These are phyloP conservation scores for Therioaphis trifolii DNA, from an alignment of 2,888 invertebrate species.

Conservation along the genomic window DNA sequence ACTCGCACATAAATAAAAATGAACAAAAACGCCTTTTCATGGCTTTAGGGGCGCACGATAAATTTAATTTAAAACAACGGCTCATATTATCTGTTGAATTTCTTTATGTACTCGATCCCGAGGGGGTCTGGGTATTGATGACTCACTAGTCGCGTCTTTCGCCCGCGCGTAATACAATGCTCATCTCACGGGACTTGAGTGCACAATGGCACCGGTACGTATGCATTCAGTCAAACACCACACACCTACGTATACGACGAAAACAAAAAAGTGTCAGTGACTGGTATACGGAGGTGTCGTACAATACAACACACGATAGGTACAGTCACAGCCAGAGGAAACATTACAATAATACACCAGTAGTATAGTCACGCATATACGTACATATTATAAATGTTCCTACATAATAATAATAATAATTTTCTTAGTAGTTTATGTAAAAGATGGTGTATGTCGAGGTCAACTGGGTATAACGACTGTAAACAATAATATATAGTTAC, in stretches of 20 bases:
- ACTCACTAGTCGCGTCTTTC: too few species aligned
- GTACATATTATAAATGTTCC: background rate
- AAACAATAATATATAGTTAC: slow-evolving; percentile 12
- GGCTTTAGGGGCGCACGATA: too few species aligned
- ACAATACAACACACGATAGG: background rate
- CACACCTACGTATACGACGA: background rate
- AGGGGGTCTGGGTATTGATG: too few species aligned
- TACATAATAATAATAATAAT: slow-evolving; percentile 19
- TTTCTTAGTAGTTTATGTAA: slow-evolving; percentile 29
- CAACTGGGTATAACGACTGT: slow-evolving; percentile 56
- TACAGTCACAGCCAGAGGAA: background rate
- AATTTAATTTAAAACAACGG: too few species aligned
- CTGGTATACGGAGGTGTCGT: background rate
- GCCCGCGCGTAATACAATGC: too few species aligned
- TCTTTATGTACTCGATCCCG: too few species aligned
- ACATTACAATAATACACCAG: slow-evolving; percentile 20
- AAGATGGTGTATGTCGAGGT: slow-evolving; percentile 61
- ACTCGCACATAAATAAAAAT: too few species aligned
- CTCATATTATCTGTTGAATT: too few species aligned
- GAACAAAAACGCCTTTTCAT: too few species aligned
- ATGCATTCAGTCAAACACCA: too few species aligned
- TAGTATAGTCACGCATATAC: background rate
- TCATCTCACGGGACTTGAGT: too few species aligned
- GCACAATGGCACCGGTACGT: background rate
- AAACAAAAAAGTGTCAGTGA: background rate